Evolutionary conservation across 2,888 invertebrate species (phyloP).

Genomic region (Heliconius aoede): DNA sequence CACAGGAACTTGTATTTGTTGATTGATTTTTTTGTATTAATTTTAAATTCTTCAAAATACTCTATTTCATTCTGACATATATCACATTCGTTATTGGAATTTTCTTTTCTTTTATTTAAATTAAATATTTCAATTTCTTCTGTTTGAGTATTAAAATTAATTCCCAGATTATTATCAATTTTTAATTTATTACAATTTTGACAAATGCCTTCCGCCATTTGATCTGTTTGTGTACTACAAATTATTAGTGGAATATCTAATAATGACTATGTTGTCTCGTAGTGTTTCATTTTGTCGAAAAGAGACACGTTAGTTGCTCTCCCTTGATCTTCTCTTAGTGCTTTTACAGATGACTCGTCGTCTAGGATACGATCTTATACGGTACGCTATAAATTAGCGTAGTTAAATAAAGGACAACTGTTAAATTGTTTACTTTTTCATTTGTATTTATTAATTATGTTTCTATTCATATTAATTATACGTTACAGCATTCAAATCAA

Average conservation of each 20-base stretch:
- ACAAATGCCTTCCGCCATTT: slow-evolving; percentile 28
- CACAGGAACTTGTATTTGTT: slow-evolving; percentile 35
- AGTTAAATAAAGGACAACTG: background rate
- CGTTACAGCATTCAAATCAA: too few species aligned
- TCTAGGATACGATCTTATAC: slow-evolving; percentile 71
- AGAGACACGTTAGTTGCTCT: slow-evolving; percentile 72
- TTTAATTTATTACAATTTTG: slow-evolving; percentile 23
- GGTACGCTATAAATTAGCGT: slow-evolving; percentile 48
- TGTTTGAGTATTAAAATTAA: slow-evolving; percentile 41
- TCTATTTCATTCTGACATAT: background rate
- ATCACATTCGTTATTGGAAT: background rate
- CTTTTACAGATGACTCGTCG: slow-evolving; percentile 71
- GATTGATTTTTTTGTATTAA: slow-evolving; percentile 36
- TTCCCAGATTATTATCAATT: slow-evolving; percentile 11
- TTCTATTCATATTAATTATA: too few species aligned
- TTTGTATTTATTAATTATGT: too few species aligned
- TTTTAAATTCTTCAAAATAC: background rate
- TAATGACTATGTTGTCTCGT: slow-evolving; percentile 50
- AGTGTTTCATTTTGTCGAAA: slow-evolving; percentile 71
- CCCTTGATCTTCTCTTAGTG: slow-evolving; percentile 69
- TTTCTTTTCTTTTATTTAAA: background rate
- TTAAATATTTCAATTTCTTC: slow-evolving; percentile 16
- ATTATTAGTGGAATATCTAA: slow-evolving; percentile 52
- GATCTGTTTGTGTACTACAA: slow-evolving; percentile 58
- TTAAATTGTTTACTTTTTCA: slow-evolving; percentile 25